Base-by-base conservation (phyloP, 2,797 vertebrate species). In the Bradypodion pumilum region DNA sequence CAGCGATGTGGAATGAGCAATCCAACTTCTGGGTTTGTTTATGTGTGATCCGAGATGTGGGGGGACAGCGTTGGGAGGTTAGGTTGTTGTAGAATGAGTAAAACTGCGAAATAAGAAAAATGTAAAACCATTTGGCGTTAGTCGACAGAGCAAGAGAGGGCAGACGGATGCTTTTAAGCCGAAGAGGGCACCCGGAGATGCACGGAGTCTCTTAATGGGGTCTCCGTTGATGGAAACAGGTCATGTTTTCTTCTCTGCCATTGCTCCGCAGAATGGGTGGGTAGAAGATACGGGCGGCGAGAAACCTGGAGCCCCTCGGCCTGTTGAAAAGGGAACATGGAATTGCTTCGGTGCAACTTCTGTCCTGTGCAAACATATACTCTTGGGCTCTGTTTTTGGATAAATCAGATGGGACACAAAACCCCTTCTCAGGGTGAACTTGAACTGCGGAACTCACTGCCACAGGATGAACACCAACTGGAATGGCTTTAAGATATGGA, bases 151-250 rank as follows among this genome's bases (percentile, higher is more conserved):
- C 46, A 42, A 60, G 60, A 74, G 56, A 79, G 32, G 78, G 70
- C 79, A 77, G 83, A 32, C 46, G 81, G 77, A 32, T 59, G 76
- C 52, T 80, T 80, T 80, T 56, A 70, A 80, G 44, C 35, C 4
- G 25, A 59, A 69, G 65, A 59, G 65, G 49, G 32, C 46, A 29
- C 3, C 8, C 13, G 5, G 66, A 56, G 25, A 44, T 21, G n/a
- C 13, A 1, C 66, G 1, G 15, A 9, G 7, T 7, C 59, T 9
- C 76, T 78, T 78, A 63, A 44, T 63, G 37, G 76, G 76, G 60
- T 44, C 76, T 78, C 37, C 2, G 27, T 5, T 78, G 76, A 78
- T 78, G 76, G 60, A 44, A 40, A 27, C 59, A 15, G 59, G 59
- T 63, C 40, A n/a, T 63, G 59, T 21, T 63, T n/a, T 19, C 25